Evolutionary conservation across 1,140 invertebrate species (phyloP).

Genomic region (Sycobia sp.): DNA sequence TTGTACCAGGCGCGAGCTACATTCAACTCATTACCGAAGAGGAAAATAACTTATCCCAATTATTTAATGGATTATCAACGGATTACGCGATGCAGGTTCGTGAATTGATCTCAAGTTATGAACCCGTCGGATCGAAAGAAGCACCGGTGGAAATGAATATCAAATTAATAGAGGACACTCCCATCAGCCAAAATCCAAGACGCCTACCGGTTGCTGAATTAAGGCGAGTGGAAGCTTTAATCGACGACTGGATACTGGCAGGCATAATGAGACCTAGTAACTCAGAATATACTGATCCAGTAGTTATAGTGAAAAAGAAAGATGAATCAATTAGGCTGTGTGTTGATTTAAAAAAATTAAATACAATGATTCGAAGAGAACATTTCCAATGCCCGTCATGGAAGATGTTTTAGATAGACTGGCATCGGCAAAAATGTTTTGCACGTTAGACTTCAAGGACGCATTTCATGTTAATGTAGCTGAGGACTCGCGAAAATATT

Average conservation of each 20-base stretch:
- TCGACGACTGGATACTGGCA: slow-evolving; percentile 17
- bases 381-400: slow-evolving; percentile 40
- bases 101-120: not conserved
- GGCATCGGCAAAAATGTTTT: slow-evolving; percentile 28
- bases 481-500: slow-evolving; percentile 40
- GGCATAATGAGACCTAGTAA: slow-evolving; percentile 40
- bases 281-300: slow-evolving; percentile 57
- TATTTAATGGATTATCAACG: not conserved
- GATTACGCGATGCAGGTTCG: not conserved
- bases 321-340: slow-evolving; percentile 53
- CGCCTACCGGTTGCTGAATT: not conserved
- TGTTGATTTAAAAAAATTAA: slow-evolving; percentile 41
- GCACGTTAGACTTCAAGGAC: slow-evolving; percentile 43
- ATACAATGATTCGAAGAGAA: slow-evolving; percentile 39
- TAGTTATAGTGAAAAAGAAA: slow-evolving; percentile 59
- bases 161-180: not conserved
- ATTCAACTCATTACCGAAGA: not conserved
- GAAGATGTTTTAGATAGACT: slow-evolving; percentile 30
- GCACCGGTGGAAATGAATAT: not conserved
- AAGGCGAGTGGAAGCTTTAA: not conserved
- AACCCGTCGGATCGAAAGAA: not conserved
- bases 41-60: not conserved
- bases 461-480: slow-evolving; percentile 45
- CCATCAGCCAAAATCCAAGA: not conserved
- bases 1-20: not conserved